phyloP scores from a whole-genome alignment of 2,113 vertebrate genomes.

The Pelvicachromis taeniatus region DNA sequence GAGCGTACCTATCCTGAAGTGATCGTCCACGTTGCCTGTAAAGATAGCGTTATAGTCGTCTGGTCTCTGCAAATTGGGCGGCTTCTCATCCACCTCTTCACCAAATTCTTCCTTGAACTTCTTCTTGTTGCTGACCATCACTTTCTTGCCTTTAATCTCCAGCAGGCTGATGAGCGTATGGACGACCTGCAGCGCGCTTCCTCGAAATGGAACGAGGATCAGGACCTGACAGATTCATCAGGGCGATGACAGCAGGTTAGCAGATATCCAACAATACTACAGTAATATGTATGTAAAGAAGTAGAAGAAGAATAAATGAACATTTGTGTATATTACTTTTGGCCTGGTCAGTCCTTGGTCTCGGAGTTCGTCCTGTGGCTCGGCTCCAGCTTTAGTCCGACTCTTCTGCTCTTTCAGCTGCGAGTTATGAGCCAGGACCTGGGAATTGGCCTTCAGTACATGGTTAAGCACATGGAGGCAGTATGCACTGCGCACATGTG shows the following conservation, averaged over 20 bases:
- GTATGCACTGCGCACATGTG: constrained; percentile 81
- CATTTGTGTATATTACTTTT: constrained; percentile 76
- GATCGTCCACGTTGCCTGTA: constrained; percentile 93
- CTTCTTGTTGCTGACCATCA: constrained; percentile 92
- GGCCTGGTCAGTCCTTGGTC: constrained; percentile 95
- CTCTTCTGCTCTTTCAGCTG: constrained; percentile 71
- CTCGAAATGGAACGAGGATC: constrained; percentile 89
- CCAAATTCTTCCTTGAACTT: constrained; percentile 91
- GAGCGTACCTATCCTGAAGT: constrained; percentile 89
- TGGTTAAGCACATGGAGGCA: constrained; percentile 93
- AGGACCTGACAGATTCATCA: constrained; percentile 77
- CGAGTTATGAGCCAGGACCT: constrained; percentile 85
- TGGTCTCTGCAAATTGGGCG: constrained; percentile 82
- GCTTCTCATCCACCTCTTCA: constrained; percentile 77
- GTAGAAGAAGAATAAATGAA: not conserved
- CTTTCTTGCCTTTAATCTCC: constrained; percentile 81
- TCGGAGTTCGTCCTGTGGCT: constrained; percentile 75
- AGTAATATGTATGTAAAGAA: not conserved
- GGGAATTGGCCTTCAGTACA: constrained; percentile 88
- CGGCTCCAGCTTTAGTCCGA: constrained; percentile 43
- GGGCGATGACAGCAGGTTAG: not conserved
- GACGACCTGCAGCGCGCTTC: constrained; percentile 80
- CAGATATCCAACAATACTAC: not conserved
- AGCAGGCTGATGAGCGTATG: constrained; percentile 85
- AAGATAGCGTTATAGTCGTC: constrained; percentile 91